Base-by-base conservation (phyloP, 35 echinoderm and acorn worm species). In the Heliocidaris erythrogramma region DNA sequence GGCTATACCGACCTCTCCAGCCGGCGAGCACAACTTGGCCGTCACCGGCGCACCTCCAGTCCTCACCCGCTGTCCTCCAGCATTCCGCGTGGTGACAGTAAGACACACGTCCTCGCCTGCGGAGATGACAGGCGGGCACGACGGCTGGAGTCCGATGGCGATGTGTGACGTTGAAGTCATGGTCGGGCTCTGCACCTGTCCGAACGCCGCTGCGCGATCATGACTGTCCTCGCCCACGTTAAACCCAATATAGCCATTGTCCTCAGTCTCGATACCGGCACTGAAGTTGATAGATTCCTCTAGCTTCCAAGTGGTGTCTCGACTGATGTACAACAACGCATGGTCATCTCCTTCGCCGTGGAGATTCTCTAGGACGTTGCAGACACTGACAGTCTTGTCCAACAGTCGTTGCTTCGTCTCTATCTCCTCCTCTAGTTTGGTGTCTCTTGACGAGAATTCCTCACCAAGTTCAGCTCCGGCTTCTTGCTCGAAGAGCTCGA, bases 11-110 rank as follows among this genome's bases (percentile, higher is more conserved):
- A 99, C 98, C 91, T 97, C 98, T 7, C 97, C 98, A 9, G 94
- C 93, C 12, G 98, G 98, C 10, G 96, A 96, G 48, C 97, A 97
- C 8, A 99, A 48, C 94, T 99, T 99, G n/a, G 98, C 98, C 13
- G 97, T 94, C 2, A 99, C 95, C 11, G 95, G 61, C 17, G 96
- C 96, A 49, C 97, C 96, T 32, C 97, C 96, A 5, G 88, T 60
- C 29, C 32, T 86, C 32, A 96, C 86, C 18, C 85, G 47, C 50
- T 96, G 95, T 6, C 95, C 96, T 9, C 69, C 94, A 7, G 94
- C 85, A 47, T 98, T 95, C 18, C 85, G 95, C 13, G 95, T 99
- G n/a, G 92, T 88, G 30, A 99, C 49, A 0, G 94, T 95, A 52
- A 99, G 85, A 21, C 95, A 86, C 7, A 95, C 95, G 21, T 95